phyloP scores from a whole-genome alignment of 2,113 vertebrate species.

The Macrotis lagotis region DNA sequence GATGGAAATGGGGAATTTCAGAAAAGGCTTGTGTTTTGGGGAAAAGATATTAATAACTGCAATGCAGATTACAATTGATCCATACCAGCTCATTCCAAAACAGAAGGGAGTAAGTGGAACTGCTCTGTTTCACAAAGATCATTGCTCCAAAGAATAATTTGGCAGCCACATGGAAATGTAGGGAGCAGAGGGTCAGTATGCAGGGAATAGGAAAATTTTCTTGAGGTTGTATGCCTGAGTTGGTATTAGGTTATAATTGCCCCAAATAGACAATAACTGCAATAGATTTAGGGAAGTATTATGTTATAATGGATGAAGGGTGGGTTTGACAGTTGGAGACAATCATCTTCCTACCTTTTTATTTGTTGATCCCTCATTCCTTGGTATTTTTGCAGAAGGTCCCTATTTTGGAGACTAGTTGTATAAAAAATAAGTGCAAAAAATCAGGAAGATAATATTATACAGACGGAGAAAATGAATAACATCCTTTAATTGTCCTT shows the following conservation, averaged over 20 bases:
- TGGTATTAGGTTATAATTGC: neutral
- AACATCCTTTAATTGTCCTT: slow-evolving; percentile 47
- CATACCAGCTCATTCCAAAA: neutral
- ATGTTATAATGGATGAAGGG: neutral
- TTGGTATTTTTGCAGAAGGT: neutral
- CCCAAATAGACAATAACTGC: neutral
- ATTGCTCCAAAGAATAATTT: neutral
- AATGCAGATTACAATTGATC: neutral
- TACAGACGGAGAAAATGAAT: neutral
- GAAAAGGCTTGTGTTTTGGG: neutral
- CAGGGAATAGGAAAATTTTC: neutral
- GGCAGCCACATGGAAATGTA: neutral
- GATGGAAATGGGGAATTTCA: neutral
- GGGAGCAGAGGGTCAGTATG: neutral
- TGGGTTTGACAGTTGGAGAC: neutral
- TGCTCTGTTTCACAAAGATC: neutral
- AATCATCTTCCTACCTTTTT: neutral
- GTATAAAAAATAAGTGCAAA: slow-evolving; percentile 3
- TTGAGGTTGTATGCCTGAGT: neutral
- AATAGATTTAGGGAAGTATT: neutral
- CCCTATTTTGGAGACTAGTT: neutral
- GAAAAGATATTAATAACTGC: neutral
- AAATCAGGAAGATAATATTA: neutral
- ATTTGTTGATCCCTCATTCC: neutral
- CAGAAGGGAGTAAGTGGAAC: neutral